These are phyloP conservation scores for Cephus sareptanus DNA, from an alignment of 2,888 invertebrate species.

Conservation along the genomic window DNA sequence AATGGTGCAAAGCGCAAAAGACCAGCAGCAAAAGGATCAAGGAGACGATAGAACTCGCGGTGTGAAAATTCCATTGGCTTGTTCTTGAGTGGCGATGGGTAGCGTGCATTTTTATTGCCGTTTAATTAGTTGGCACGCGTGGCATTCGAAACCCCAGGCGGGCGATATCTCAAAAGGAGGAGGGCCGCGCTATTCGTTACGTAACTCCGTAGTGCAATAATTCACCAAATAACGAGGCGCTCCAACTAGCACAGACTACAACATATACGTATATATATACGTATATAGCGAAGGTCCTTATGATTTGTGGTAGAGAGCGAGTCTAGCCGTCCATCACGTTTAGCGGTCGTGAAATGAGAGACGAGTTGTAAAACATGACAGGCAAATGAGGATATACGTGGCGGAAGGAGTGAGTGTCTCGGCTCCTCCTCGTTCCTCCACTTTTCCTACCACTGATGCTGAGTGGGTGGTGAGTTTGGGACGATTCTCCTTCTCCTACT, in stretches of 20 bases:
- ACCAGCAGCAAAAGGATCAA: neutral
- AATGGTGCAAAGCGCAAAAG: neutral
- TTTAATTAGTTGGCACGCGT: constrained; percentile 44
- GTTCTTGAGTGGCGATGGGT: neutral
- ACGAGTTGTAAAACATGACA: constrained; percentile 59
- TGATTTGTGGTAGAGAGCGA: constrained; percentile 51
- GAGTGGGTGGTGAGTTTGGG: constrained; percentile 17
- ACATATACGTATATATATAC: constrained; percentile 4
- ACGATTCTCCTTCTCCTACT: constrained; percentile 8
- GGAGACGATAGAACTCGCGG: constrained; percentile 5
- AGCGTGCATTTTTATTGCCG: constrained; percentile 32
- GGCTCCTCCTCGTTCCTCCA: constrained; percentile 2
- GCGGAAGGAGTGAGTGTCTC: constrained; percentile 41
- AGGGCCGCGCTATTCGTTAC: constrained; percentile 14
- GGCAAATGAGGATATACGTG: constrained; percentile 60
- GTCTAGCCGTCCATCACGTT: constrained; percentile 53
- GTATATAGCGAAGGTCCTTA: constrained; percentile 28
- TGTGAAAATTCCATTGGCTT: constrained; percentile 29
- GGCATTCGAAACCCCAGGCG: constrained; percentile 31
- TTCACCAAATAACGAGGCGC: constrained; percentile 39
- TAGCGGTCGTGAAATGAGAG: constrained; percentile 55
- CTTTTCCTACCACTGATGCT: constrained; percentile 25
- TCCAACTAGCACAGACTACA: neutral
- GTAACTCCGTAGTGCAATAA: constrained; percentile 22
- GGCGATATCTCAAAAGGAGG: constrained; percentile 24